Evolutionary conservation across 2,797 vertebrate species (phyloP).

Genomic region (Moxostoma hubbsi): DNA sequence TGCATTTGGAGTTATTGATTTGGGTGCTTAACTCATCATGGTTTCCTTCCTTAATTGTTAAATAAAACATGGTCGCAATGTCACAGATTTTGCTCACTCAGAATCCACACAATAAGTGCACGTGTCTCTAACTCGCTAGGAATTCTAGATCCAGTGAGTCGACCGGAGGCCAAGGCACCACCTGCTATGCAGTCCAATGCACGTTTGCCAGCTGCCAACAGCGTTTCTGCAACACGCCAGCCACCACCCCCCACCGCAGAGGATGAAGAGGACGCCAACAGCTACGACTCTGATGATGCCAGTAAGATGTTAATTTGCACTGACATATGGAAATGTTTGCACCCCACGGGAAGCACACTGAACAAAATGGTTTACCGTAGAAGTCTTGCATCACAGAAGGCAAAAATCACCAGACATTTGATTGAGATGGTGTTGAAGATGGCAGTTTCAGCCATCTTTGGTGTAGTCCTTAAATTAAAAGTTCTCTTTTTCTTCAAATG

Average conservation of each 20-base stretch:
- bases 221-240: slow-evolving; percentile 38
- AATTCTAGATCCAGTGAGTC: slow-evolving; percentile 24
- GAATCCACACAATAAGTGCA: not conserved
- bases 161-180: slow-evolving; percentile 42
- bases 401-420: not conserved
- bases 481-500: not conserved
- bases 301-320: slow-evolving; percentile 73
- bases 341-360: slow-evolving; percentile 40
- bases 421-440: not conserved
- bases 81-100: not conserved
- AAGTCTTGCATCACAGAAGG: slow-evolving; percentile 21
- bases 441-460: not conserved
- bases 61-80: not conserved
- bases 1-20: slow-evolving; percentile 6
- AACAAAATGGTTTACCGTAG: slow-evolving; percentile 40
- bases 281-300: slow-evolving; percentile 92
- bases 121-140: slow-evolving; percentile 17
- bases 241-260: slow-evolving; percentile 61
- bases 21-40: not conserved
- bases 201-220: slow-evolving; percentile 54
- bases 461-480: slow-evolving; percentile 4
- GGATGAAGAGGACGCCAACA: slow-evolving; percentile 84
- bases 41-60: not conserved
- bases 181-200: slow-evolving; percentile 33
- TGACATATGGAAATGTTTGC: slow-evolving; percentile 41